These are phyloP conservation scores for Drosophila pectinifera DNA, from an alignment of 1,140 invertebrate genomes.

Conservation along the genomic window DNA sequence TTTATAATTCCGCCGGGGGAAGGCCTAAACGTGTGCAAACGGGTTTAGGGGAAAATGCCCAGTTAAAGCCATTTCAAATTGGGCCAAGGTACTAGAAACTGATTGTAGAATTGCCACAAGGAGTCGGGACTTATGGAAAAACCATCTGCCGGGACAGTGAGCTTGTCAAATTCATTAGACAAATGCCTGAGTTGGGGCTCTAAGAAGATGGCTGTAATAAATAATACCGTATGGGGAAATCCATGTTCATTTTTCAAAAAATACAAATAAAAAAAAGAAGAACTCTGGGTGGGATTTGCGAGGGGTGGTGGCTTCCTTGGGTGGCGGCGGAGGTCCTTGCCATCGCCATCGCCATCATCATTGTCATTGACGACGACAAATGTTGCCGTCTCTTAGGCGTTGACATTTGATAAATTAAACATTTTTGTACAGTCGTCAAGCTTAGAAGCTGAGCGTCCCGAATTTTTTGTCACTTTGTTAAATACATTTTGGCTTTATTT, in stretches of 20 bases:
- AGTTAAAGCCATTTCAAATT: no score
- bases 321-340: constrained; percentile 15
- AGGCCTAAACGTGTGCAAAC: no score
- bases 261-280: constrained; percentile 30
- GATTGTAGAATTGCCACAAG: no score
- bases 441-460: constrained; percentile 23
- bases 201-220: constrained; percentile 58
- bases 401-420: constrained; percentile 83
- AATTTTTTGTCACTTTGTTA: constrained; percentile 75
- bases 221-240: constrained; percentile 74
- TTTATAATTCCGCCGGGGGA: no score
- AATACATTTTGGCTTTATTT: constrained; percentile 79
- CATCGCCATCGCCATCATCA: constrained; percentile 74
- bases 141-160: constrained; percentile 51
- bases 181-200: constrained; percentile 43
- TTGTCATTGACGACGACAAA: constrained; percentile 82
- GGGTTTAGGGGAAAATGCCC: no score
- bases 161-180: constrained; percentile 66
- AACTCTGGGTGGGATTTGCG: not conserved
- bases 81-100: no score
- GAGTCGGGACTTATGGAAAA: no score
- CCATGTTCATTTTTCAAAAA: constrained; percentile 75
- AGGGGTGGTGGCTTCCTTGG: not conserved
- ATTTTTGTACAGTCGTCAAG: constrained; percentile 63
- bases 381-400: constrained; percentile 82